Percentiles rank a stretch among this genome's conserved stretches.
phyloP scores from a whole-genome alignment of 92 coral and sea anemone species.

The Paragorgia papillata region DNA sequence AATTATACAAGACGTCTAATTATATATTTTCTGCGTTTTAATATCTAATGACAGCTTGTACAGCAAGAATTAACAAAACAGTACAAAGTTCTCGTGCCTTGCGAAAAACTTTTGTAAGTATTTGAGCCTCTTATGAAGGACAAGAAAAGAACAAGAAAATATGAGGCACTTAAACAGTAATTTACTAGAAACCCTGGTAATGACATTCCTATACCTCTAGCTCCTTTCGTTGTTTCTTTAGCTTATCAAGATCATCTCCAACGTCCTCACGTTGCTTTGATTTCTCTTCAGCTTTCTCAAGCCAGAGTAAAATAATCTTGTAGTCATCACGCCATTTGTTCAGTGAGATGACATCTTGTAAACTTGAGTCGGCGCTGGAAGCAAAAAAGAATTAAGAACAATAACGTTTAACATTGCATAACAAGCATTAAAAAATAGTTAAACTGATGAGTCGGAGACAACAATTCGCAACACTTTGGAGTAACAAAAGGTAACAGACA shows the following conservation, averaged over 20 bases:
- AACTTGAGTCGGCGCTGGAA: conserved; percentile 21
- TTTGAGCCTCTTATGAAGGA: too few relatives aligned
- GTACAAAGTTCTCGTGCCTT: too few relatives aligned
- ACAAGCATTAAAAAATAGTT: too few relatives aligned
- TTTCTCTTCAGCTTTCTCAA: conserved; percentile 74
- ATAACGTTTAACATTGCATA: background rate
- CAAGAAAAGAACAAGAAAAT: too few relatives aligned
- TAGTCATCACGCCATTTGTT: conserved; percentile 39
- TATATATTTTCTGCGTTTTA: too few relatives aligned
- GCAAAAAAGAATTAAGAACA: background rate
- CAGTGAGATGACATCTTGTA: conserved; percentile 22
- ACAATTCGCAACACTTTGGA: too few relatives aligned
- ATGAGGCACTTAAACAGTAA: background rate
- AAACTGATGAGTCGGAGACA: too few relatives aligned
- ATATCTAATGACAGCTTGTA: too few relatives aligned
- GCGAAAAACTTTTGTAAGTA: too few relatives aligned
- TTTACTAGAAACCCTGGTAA: background rate
- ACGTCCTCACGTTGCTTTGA: conserved; percentile 43
- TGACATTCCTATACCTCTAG: conserved; percentile 13
- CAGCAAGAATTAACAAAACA: too few relatives aligned
- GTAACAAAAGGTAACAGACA: too few relatives aligned
- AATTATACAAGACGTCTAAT: too few relatives aligned
- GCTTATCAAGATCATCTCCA: conserved; percentile 31
- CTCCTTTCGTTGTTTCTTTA: conserved; percentile 29
- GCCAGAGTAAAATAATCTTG: conserved; percentile 46